These are phyloP conservation scores for Drosophila austrosaltans DNA, from an alignment of 2,888 invertebrate species.

Conservation along the genomic window DNA sequence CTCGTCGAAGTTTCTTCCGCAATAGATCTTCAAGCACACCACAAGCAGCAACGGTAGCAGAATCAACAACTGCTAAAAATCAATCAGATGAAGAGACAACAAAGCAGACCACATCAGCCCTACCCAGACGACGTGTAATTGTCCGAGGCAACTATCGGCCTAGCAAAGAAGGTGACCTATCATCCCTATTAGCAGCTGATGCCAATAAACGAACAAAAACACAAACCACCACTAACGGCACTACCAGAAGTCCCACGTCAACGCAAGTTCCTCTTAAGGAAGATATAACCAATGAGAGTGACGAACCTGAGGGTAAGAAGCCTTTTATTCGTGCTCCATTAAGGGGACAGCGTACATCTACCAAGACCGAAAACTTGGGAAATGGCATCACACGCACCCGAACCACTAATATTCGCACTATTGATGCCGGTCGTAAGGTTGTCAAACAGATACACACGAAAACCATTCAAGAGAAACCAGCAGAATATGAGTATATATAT, in stretches of 20 bases:
- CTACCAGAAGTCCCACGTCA: slow-evolving; percentile 10
- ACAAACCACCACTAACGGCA: background rate
- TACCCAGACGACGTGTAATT: slow-evolving; percentile 46
- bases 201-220: slow-evolving; percentile 48
- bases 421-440: slow-evolving; percentile 61
- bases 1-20: slow-evolving; percentile 21
- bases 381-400: slow-evolving; percentile 61
- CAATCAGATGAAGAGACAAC: slow-evolving; percentile 12
- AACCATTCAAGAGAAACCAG: slow-evolving; percentile 60
- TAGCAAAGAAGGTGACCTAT: slow-evolving; percentile 62
- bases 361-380: slow-evolving; percentile 52
- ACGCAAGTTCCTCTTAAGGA: background rate
- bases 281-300: slow-evolving; percentile 7
- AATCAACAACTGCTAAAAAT: slow-evolving; percentile 10
- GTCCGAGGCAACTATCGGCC: slow-evolving; percentile 73
- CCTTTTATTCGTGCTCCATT: slow-evolving; percentile 21
- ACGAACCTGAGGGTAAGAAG: background rate
- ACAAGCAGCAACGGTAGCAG: slow-evolving; percentile 2
- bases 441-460: slow-evolving; percentile 67
- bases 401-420: slow-evolving; percentile 61
- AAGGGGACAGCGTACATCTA: slow-evolving; percentile 47
- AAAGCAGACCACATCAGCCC: slow-evolving; percentile 23
- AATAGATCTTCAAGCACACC: slow-evolving; percentile 19
- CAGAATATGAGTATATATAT: slow-evolving; percentile 69
- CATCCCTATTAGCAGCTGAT: slow-evolving; percentile 71